Evolutionary conservation across 1,140 invertebrate species (phyloP).

Genomic region (Heliconius congener): DNA sequence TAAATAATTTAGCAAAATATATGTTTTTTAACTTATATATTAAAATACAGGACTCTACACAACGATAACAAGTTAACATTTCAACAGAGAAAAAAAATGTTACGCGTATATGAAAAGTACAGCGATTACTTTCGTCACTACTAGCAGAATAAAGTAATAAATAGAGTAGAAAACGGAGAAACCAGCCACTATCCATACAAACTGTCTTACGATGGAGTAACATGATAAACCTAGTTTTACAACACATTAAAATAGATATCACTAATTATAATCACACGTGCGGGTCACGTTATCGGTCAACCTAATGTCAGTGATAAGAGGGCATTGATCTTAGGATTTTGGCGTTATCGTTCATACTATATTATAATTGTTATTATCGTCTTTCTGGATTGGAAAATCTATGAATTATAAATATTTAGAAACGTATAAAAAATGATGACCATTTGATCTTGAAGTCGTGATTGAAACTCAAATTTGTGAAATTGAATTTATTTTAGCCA

Average conservation of each 20-base stretch:
- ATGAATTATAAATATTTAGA: background rate
- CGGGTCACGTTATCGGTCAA: constrained; percentile 28
- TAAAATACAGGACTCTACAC: no score
- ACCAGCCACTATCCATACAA: background rate
- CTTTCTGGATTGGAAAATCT: background rate
- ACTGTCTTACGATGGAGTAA: background rate
- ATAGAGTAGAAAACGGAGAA: background rate
- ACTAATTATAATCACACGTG: constrained; percentile 23
- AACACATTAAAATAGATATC: constrained; percentile 2
- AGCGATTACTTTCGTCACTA: no score
- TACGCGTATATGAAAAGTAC: no score
- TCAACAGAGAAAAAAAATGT: no score
- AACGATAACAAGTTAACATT: no score
- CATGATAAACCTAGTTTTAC: background rate
- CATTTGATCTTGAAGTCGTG: no score
- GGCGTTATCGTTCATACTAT: constrained; percentile 26
- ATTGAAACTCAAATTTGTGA: no score
- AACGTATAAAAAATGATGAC: no score
- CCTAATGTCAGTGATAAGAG: constrained; percentile 28
- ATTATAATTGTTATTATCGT: constrained; percentile 19
- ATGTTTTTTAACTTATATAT: no score
- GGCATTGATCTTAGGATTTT: constrained; percentile 29
- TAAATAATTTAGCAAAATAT: no score
- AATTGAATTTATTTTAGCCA: no score
- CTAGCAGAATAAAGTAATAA: no score